Base-by-base conservation (phyloP, 2,888 invertebrate genomes). In the Eristalis pertinax region DNA sequence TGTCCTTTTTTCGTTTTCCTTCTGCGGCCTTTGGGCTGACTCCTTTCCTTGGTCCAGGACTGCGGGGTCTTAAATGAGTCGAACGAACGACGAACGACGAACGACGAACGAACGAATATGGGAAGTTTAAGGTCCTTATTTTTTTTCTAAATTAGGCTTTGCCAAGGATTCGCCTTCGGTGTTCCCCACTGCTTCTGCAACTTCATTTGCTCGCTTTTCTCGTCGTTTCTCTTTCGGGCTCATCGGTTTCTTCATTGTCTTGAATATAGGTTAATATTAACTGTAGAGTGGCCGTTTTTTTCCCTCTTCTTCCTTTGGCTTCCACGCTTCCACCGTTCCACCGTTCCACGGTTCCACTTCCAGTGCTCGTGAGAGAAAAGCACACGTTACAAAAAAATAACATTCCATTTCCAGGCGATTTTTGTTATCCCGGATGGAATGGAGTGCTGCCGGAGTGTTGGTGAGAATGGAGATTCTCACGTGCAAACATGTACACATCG, bases 371-470 rank as follows among this genome's bases (percentile, higher is more conserved):
- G 50, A 29, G 58, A 35, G 60, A 60, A 70, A 43, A 41, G 38
- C 1, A 32, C 38, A 32, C 26, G 43, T 10, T 32, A 67, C 38
- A 70, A 35, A 65, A 62, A 68, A 75, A 56, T 64, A 43, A 70
- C 26, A 50, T 35, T 38, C 60, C 7, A 32, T 13, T 86, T 86
- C 86, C 86, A 87, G 84, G 64, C 60, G 50, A 79, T 73, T 80
- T 76, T 84, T 80, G 87, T 80, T 87, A 87, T 87, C 87, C 87
- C 87, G 84, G 87, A 87, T 87, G 87, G 87, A 87, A 87, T 64
- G 76, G 63, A 80, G 58, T 70, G 26, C 70, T 56, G 38, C 22
- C 15, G 63, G 67, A 64, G 38, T 81, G 41, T 19, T 11, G 35
- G 38, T 62, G 70, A 24, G 56, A 67, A 43, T 10, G 26, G 35